Evolutionary conservation across 2,797 vertebrate species (phyloP).

Genomic region (Aphelocoma californica): DNA sequence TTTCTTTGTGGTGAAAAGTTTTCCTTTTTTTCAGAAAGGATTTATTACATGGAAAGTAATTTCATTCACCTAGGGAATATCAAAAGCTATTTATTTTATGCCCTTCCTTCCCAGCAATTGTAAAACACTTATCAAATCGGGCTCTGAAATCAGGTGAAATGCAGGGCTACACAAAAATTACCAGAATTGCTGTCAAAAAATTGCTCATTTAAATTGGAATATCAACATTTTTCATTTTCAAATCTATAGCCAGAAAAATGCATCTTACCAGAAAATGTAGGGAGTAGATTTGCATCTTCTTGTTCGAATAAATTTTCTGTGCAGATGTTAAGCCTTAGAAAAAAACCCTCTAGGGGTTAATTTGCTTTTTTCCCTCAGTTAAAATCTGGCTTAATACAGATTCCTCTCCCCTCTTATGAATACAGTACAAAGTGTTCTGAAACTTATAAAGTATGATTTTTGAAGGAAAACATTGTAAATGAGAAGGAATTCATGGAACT

Average conservation of each 20-base stretch:
- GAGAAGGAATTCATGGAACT: background rate
- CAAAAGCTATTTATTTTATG: background rate
- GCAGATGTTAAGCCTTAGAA: background rate
- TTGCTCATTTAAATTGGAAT: background rate
- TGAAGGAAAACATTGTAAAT: background rate
- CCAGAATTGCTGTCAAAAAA: background rate
- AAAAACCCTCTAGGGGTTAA: background rate
- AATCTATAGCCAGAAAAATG: background rate
- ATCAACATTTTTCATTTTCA: background rate
- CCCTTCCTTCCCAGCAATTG: background rate
- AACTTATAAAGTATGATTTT: background rate
- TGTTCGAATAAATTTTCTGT: background rate
- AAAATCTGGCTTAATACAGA: background rate
- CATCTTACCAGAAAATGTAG: background rate
- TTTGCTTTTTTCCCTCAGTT: background rate
- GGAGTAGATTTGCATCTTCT: background rate
- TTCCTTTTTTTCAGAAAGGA: background rate
- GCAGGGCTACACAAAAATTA: background rate
- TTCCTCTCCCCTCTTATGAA: background rate
- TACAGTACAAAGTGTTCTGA: background rate
- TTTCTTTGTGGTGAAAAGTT: background rate
- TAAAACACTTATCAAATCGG: background rate
- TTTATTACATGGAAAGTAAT: background rate
- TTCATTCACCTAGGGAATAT: background rate
- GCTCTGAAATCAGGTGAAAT: background rate